Percentiles rank a stretch among this genome's conserved stretches.
These are phyloP conservation scores for Nycticryphes semicollaris DNA, from an alignment of 2,113 vertebrate genomes.

Conservation along the genomic window DNA sequence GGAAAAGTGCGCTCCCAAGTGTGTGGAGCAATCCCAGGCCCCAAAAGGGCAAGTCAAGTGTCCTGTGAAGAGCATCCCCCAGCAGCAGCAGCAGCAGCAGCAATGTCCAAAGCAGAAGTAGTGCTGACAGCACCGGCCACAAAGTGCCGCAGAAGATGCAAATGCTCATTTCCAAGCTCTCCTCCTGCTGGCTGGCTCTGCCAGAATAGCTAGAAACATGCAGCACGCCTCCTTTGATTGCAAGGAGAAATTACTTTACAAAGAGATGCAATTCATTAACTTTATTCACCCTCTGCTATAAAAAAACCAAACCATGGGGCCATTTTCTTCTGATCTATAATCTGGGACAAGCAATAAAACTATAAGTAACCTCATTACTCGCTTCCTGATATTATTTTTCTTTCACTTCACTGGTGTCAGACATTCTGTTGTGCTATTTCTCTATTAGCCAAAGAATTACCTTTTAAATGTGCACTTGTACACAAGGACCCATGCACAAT, in stretches of 20 bases:
- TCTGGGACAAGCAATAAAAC: constrained; percentile 3
- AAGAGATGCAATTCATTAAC: neutral
- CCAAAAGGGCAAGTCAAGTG: neutral
- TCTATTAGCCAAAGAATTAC: neutral
- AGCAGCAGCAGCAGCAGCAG: constrained; percentile 33
- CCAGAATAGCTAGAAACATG: neutral
- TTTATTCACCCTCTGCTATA: neutral
- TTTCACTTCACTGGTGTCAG: rapidly evolving
- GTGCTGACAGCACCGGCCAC: rapidly evolving
- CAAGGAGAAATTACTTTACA: neutral
- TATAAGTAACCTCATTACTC: neutral
- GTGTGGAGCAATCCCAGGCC: neutral
- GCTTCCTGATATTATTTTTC: neutral
- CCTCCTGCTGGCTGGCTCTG: neutral
- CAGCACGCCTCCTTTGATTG: neutral
- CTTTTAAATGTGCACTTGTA: neutral
- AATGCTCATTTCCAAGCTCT: neutral
- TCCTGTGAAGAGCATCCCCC: neutral
- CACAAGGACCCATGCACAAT: rapidly evolving
- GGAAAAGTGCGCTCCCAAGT: neutral
- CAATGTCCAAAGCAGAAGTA: constrained; percentile 44
- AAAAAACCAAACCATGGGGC: rapidly evolving
- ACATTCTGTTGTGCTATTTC: too few relatives aligned
- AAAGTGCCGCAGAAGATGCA: neutral
- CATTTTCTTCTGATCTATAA: neutral